Conservation (phyloP, 2,888 invertebrate species). For the Ashinkailepas kermadecensis region DNA sequence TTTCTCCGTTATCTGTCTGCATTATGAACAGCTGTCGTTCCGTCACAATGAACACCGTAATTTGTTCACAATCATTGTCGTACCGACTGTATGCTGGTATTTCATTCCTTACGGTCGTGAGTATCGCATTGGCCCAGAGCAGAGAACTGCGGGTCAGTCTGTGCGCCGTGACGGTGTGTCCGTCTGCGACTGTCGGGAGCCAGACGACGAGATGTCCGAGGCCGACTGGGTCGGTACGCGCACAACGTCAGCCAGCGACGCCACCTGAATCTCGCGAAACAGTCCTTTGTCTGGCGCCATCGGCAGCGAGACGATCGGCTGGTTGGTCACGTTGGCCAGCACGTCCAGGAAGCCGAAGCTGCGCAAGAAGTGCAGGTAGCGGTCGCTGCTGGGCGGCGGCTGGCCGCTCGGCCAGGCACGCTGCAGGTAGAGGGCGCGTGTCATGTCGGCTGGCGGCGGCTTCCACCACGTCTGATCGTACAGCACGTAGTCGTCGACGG, state of each 20-base stretch:
- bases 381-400: not conserved
- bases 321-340: constrained; percentile 3
- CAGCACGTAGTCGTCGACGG: not conserved
- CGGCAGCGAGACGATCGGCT: not conserved
- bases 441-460: constrained; percentile 2
- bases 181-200: too few species aligned
- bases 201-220: too few species aligned
- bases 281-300: not conserved
- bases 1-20: too few species aligned
- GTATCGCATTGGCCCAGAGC: too few species aligned
- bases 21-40: too few species aligned
- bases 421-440: constrained; percentile 22
- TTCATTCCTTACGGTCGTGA: too few species aligned
- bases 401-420: not conserved
- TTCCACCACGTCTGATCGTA: not conserved
- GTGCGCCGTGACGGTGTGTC: too few species aligned
- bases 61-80: too few species aligned
- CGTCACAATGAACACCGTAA: too few species aligned
- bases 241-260: not conserved
- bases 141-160: too few species aligned
- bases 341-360: constrained; percentile 15
- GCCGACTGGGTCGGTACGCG: too few species aligned
- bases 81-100: too few species aligned
- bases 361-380: not conserved
- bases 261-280: not conserved